Base-by-base conservation (phyloP, 2,888 invertebrate species). In the Parelbella ahira region DNA sequence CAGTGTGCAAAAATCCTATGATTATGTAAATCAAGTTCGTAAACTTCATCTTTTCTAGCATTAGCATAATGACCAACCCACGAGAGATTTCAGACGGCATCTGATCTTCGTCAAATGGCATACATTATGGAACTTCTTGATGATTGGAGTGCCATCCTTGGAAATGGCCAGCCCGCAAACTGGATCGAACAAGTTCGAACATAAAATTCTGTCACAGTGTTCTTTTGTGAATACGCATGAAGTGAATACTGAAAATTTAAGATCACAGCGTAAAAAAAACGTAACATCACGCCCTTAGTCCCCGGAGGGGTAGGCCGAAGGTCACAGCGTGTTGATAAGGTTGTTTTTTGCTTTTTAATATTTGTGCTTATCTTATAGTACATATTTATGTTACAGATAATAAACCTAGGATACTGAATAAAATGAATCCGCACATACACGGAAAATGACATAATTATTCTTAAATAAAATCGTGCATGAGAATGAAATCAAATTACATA, bases 141-240 rank as follows among this genome's bases (percentile, higher is more conserved):
- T 51, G n/a, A 59, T 42, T 20, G 36, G 47, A 6, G 45, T 42
- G 1, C 63, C 65, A 18, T 59, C 53, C 9, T 33, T 21, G 1
- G 55, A 39, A 12, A 47, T 49, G 1, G 58, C 54, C 28, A 54
- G 44, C 2, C 72, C 78, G 50, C 84, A 84, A 2, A 82, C 74
- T 1, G 68, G 65, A 23, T 81, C 78, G 18, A 63, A 53, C 3
- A 80, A 48, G 44, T 73, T 61, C 1, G 84, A 74, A 54, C 84
- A 84, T 5, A 24, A 1, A 2, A 68, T 58, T 5, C 59, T 32
- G 6, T 58, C 53, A 47, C 79, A 81, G 5, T 47, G 11, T 6
- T 58, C 44, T 37, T 46, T 50, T 0, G 19, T 9, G 9, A 9
- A 20, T 4, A 24, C 24, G 18, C 3, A 6, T 2, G 28, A 12